phyloP scores from a whole-genome alignment of 2,113 vertebrate genomes.

The Nyctibius bracteatus region DNA sequence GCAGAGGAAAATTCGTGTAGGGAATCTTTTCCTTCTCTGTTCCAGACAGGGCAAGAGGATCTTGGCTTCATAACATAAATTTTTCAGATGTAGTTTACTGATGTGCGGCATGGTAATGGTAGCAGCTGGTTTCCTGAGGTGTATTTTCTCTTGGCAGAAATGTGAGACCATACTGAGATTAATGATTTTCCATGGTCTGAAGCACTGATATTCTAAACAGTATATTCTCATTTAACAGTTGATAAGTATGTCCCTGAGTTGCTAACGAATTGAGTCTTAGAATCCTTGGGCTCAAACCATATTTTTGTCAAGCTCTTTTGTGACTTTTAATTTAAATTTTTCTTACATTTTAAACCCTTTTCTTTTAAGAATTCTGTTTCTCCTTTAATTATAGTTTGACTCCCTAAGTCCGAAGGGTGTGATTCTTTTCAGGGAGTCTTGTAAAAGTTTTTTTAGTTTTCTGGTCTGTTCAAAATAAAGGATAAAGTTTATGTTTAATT shows the following conservation, averaged over 20 bases:
- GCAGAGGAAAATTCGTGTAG: background rate
- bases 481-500: background rate
- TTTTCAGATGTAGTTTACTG: background rate
- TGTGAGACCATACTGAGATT: background rate
- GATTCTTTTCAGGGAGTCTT: background rate
- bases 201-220: background rate
- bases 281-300: background rate
- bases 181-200: background rate
- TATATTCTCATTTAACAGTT: background rate
- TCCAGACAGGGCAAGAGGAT: background rate
- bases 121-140: background rate
- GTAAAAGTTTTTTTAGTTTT: background rate
- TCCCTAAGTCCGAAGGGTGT: background rate
- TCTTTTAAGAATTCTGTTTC: background rate
- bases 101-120: background rate
- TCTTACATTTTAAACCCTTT: background rate
- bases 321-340: background rate
- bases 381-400: background rate
- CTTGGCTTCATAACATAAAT: background rate
- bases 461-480: background rate
- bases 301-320: background rate
- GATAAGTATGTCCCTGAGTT: background rate
- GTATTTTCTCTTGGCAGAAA: background rate
- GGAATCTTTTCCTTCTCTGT: background rate
- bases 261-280: background rate